Base-by-base conservation (phyloP, 2,797 vertebrate genomes). In the Lagorchestes hirsutus region DNA sequence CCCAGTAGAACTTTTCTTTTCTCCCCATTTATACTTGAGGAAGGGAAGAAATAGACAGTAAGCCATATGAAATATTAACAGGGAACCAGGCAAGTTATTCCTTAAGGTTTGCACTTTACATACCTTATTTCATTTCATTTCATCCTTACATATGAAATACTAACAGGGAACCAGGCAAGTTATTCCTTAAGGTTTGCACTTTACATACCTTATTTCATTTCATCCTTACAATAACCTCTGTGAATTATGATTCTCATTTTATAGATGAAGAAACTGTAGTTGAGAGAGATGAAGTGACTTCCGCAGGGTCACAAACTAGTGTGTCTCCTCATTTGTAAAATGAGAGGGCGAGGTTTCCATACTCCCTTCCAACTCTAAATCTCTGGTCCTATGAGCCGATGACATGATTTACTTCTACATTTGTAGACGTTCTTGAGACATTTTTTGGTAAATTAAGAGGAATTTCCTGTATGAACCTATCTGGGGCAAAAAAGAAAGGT, bases 11-110 rank as follows among this genome's bases (percentile, higher is more conserved):
- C 95, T 93, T 92, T 91, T 46, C 90, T 62, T 94, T 94, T 92
- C 95, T 93, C 74, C 94, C 91, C 82, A 96, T 97, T 96, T 96
- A 95, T 96, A 94, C 93, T 92, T 91, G 16, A 54, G 55, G 94
- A 87, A 87, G 22, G 96, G 96, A 97, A 95, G 94, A 87, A 91
- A 95, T 92, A 34, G 93, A 97, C 0, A 4, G 95, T 97, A 96
- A 97, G 97, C 97, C 98, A 98, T 11, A 97, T n/a, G n/a, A 91
- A 46, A 59, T 5, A 27, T 55, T 87, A 40, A 87, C 22, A 87
- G 40, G 40, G 40, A 87, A 87, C 22, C 1, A 50, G 24, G 40
- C 40, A 50, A 50, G 22, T 46, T 18, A 8, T 46, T 22, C 18
- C 2, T 40, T 40, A 82, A 82, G 67, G n/a, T 67, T 67, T 67